Evolutionary conservation across 2,797 vertebrate genomes (phyloP).

Genomic region (Pampus argenteus): DNA sequence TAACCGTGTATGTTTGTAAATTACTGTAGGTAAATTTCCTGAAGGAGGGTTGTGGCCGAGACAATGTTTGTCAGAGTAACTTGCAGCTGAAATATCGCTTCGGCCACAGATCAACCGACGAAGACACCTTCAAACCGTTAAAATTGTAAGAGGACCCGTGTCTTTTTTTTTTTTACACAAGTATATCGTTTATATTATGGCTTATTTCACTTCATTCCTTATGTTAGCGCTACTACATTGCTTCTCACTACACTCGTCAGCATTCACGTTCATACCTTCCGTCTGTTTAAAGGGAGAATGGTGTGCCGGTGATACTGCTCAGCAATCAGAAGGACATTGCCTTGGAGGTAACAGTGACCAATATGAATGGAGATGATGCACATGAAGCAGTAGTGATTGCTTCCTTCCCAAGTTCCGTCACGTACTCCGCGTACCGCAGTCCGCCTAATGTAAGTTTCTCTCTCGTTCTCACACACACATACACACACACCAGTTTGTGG

Average conservation of each 20-base stretch:
- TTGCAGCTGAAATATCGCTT: slow-evolving; percentile 88
- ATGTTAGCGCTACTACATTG: not conserved
- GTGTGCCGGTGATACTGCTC: slow-evolving; percentile 86
- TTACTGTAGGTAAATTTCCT: slow-evolving; percentile 89
- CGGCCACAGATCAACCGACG: slow-evolving; percentile 80
- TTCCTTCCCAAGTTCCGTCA: slow-evolving; percentile 87
- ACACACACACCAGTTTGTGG: not conserved
- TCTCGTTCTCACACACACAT: not conserved
- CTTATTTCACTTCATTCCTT: not conserved
- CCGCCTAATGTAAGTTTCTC: slow-evolving; percentile 61
- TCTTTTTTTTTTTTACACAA: no score
- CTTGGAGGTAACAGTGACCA: slow-evolving; percentile 92
- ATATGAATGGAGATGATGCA: slow-evolving; percentile 91
- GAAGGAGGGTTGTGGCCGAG: slow-evolving; percentile 92
- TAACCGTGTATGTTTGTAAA: not conserved
- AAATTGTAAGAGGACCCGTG: slow-evolving; percentile 86
- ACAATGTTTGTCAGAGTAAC: slow-evolving; percentile 92
- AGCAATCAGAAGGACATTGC: slow-evolving; percentile 92
- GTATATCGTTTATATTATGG: not conserved
- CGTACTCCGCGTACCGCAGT: slow-evolving; percentile 80
- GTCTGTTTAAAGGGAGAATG: slow-evolving; percentile 77
- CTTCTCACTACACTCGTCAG: not conserved
- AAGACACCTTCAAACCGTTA: slow-evolving; percentile 84
- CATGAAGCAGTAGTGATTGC: slow-evolving; percentile 89
- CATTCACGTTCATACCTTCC: not conserved